Conservation (phyloP, 2,797 vertebrate species). For the Leptodactylus fallax region DNA sequence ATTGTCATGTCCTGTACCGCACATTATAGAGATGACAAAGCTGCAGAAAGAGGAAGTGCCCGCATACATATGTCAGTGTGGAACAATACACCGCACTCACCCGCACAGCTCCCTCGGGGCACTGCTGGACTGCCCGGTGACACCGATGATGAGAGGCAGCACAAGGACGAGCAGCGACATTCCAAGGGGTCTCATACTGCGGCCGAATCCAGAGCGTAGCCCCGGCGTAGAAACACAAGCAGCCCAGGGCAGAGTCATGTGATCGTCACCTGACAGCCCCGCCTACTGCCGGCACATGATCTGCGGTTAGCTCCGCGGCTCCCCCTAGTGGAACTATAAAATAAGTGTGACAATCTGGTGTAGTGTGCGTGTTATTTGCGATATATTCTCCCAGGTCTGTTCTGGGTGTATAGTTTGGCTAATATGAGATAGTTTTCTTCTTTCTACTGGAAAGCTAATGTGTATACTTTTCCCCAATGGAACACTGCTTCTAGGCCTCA, state of each 20-base stretch:
- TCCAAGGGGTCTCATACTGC: slow-evolving; percentile 47
- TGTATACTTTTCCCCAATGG: too few species aligned
- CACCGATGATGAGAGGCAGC: not conserved
- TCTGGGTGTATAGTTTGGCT: too few species aligned
- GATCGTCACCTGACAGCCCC: slow-evolving; percentile 58
- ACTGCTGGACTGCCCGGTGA: not conserved
- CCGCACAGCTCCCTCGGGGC: slow-evolving; percentile 46
- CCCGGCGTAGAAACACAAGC: not conserved
- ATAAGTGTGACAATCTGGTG: too few species aligned
- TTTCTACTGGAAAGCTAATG: too few species aligned
- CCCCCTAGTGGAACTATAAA: not conserved
- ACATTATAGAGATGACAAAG: slow-evolving; percentile 22
- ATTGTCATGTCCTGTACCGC: slow-evolving; percentile 19
- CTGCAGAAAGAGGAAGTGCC: slow-evolving; percentile 34
- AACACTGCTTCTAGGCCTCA: too few species aligned
- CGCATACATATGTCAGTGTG: not conserved
- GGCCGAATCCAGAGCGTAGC: slow-evolving; percentile 38
- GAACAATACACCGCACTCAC: not conserved
- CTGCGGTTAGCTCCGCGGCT: not conserved
- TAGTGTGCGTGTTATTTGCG: too few species aligned
- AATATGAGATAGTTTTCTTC: too few species aligned
- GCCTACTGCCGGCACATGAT: slow-evolving; percentile 49
- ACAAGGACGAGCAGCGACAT: not conserved
- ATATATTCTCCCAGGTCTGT: too few species aligned
- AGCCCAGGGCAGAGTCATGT: slow-evolving; percentile 44